Evolutionary conservation across 2,888 invertebrate species (phyloP), one percentile per base, ranked within the genome.

Genomic region (Calameuta pallipes): DNA sequence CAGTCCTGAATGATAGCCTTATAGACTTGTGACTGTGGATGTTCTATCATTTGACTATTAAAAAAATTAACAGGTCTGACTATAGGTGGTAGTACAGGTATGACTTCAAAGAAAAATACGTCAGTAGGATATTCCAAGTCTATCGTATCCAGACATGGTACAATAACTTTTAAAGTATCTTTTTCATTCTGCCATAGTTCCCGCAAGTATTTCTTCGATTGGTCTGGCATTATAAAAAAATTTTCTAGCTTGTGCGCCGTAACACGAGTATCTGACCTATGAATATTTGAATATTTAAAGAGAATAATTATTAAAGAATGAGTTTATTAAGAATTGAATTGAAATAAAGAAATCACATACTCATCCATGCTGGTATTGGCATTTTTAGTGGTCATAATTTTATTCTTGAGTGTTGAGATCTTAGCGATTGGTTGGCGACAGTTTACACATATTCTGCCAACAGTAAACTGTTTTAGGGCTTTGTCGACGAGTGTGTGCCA

Each of bases 41-140:
- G 96, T 88, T 98, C 98, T 33, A 95, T 90, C 68, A 96, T 92
- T 89, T 94, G 94, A 74, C 94, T 95, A 76, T 93, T 92, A 31
- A 95, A 87, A 75, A 93, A 89, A 89, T 95, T 93, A 0, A 92
- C 87, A 1, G 99, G 99, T 84, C 99, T 93, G 13, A 96, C 95
- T 88, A 95, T 95, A 0, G 97, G 95, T 0, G 99, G 98, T 33
- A 97, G 93, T 0, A 99, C 98, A 4, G 97, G 95, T 33, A 99
- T 89, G 0, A 95, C 92, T 83, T 97, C 95, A 90, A 97, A 94
- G 89, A 98, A 99, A 90, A 99, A 96, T 77, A 96, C 90, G 92
- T 99, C 97, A 0, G 96, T 96, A 0, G 97, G 95, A 84, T 94
- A 92, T 78, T 93, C 92, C 0, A 88, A 84, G 1, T 92, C 91